Evolutionary conservation across 2,113 vertebrate genomes (phyloP), one percentile per base, ranked within the genome.

Genomic region (Oryzias celebensis): DNA sequence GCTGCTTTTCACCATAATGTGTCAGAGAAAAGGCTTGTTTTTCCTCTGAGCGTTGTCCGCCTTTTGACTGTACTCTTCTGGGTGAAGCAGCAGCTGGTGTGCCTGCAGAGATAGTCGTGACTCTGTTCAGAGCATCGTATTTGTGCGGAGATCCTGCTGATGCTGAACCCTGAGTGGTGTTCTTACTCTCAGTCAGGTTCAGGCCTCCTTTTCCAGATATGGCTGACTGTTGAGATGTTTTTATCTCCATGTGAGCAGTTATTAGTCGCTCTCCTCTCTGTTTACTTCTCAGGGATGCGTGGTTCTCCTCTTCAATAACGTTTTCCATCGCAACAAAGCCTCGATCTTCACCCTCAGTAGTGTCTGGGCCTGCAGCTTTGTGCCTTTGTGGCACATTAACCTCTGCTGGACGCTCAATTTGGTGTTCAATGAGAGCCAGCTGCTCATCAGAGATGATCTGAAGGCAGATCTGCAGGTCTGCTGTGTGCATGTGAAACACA

Each of bases 361-460:
- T 26, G 6, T 68, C 60, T 17, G 70, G 14, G 1, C 13, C 20
- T 17, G 68, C 54, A 0, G 14, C 4, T 2, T 48, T 53, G 7
- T 4, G 4, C 7, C 47, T 69, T 48, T 70, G 80, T 13, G 73
- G 44, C 22, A 65, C 14, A 7, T 36, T 15, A 4, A 36, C 55
- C 5, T 23, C 68, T 52, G 46, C 51, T 51, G 77, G 77, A 5
- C 58, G 73, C 75, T 90, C 88, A 36, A 92, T 91, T 66, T 90
- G 89, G 0, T 85, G 87, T 50, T 89, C 87, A 16, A 90, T 90
- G 24, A 91, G 81, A 14, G 91, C 90, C 45, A 93, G 59, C 80
- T 92, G 90, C 69, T 93, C 91, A 1, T 92, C 91, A 41, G 91
- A 91, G 71, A 93, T 91, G 41, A 93, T 86, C 65, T 92, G 88